Conservation (phyloP, 2,888 invertebrate genomes). For the Camponotus fellah region DNA sequence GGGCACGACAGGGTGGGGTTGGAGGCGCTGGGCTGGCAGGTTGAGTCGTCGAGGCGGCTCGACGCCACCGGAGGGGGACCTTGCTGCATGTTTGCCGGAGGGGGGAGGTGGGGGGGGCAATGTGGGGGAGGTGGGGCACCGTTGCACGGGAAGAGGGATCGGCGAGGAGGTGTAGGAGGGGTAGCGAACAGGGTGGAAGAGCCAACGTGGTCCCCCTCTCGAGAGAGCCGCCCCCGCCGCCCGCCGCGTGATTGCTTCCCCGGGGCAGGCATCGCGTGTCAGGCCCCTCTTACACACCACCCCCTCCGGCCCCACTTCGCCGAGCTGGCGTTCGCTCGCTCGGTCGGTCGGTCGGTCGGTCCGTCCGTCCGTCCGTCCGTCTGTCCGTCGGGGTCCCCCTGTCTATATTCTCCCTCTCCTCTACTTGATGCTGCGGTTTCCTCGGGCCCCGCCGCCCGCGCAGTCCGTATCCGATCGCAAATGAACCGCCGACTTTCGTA, state of each 20-base stretch:
- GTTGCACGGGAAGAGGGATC: slow-evolving; percentile 62
- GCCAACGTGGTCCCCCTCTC: slow-evolving; percentile 74
- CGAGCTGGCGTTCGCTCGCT: slow-evolving; percentile 68
- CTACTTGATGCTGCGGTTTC: slow-evolving; percentile 64
- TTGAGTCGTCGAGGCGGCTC: slow-evolving; percentile 76
- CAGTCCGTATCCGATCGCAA: slow-evolving; percentile 60
- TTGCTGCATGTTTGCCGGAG: slow-evolving; percentile 53
- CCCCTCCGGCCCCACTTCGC: slow-evolving; percentile 73
- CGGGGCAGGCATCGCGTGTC: slow-evolving; percentile 85
- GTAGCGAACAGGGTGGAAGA: slow-evolving; percentile 72
- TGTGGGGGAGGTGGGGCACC: slow-evolving; percentile 54
- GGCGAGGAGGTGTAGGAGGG: slow-evolving; percentile 64
- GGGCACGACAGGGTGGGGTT: slow-evolving; percentile 59
- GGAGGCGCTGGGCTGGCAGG: slow-evolving; percentile 73
- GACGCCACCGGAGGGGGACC: slow-evolving; percentile 72
- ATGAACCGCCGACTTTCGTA: slow-evolving; percentile 45
- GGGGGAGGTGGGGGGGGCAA: slow-evolving; percentile 22
- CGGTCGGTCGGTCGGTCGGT: slow-evolving; percentile 59
- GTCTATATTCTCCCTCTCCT: slow-evolving; percentile 29
- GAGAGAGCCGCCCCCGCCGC: slow-evolving; percentile 84
- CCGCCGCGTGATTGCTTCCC: slow-evolving; percentile 85
- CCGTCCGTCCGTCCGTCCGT: not conserved
- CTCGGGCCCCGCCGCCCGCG: slow-evolving; percentile 67
- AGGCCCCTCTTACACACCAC: slow-evolving; percentile 83
- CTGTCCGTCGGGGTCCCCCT: slow-evolving; percentile 58